Evolutionary conservation across 2,113 vertebrate genomes (phyloP).

Genomic region (Micronycteris hirsuta): DNA sequence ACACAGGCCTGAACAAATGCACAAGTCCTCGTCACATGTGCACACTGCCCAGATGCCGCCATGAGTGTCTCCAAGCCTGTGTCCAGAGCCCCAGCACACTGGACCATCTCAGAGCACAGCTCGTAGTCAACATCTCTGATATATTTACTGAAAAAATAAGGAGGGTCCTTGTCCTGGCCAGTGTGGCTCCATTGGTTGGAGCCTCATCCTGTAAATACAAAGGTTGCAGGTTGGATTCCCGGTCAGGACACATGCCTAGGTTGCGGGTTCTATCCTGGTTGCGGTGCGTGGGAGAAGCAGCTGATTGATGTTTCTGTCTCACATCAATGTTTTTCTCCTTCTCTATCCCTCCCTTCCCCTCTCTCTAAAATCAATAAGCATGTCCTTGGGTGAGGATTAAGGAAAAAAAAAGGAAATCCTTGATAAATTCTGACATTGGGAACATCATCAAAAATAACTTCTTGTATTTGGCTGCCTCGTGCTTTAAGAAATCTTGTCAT

Average conservation of each 20-base stretch:
- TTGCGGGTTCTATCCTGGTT: no score
- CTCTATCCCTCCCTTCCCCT: no score
- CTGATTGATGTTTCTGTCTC: no score
- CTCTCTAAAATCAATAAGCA: no score
- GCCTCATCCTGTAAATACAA: no score
- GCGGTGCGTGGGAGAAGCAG: no score
- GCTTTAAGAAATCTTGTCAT: background rate
- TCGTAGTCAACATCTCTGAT: background rate
- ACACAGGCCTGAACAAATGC: constrained; percentile 1
- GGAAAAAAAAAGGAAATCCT: background rate
- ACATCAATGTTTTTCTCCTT: no score
- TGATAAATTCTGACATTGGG: background rate
- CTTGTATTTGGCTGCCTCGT: background rate
- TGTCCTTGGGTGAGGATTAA: no score
- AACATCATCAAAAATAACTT: background rate
- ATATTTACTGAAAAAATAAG: background rate
- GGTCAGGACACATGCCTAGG: no score
- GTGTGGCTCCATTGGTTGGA: no score
- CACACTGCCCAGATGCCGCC: background rate
- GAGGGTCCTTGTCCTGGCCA: background rate
- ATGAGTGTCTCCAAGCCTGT: background rate
- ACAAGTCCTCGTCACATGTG: background rate
- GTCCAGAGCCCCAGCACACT: background rate
- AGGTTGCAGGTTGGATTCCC: no score
- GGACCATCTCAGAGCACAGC: background rate